Evolutionary conservation across 1,140 invertebrate genomes (phyloP), one percentile per base, ranked within the genome.

Genomic region (Oedothorax gibbosus): DNA sequence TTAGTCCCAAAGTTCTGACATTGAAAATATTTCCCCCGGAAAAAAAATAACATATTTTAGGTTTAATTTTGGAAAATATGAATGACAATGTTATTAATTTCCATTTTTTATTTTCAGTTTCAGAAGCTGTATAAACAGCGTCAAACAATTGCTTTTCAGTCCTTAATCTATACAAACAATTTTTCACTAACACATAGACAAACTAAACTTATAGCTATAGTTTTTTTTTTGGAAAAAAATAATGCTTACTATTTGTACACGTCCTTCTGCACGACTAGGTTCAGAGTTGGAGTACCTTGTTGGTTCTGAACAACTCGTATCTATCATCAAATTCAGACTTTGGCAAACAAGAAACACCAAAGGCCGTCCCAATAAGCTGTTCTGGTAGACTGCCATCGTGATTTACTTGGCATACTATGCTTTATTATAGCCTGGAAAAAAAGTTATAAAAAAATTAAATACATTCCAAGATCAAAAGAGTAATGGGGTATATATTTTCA

Each of bases 271-370:
- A 79, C 92, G 89, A 90, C 92, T 87, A 91, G 91, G 89, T 91
- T 90, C 93, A 91, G 90, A 88, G 89, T 90, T 90, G 88, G 92
- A 91, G 88, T 93, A 92, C 85, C 93, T 91, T 69, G 94, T 91
- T 8, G 94, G 93, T 86, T 94, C 93, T 79, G 90, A 96, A 97
- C 89, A 94, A 95, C 87, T 95, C 93, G 90, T 92, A 94, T 7
- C 92, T 91, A 7, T 91, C n/a, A n/a, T n/a, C 92, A 77, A 91
- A 90, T 66, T 92, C 90, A 51, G 90, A 91, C 87, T 93, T 94
- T 14, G 96, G 95, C 87, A 97, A 91, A 87, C 95, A 94, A 50
- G 95, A 97, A 9, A 96, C 90, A 87, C 92, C n/a, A 98, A 90
- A 66, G 96, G 89, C 64, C 93, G 92, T 7, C 96, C 96, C 49